Evolutionary conservation across 1,140 invertebrate genomes (phyloP).

Genomic region (Ostrea denselamellosa): DNA sequence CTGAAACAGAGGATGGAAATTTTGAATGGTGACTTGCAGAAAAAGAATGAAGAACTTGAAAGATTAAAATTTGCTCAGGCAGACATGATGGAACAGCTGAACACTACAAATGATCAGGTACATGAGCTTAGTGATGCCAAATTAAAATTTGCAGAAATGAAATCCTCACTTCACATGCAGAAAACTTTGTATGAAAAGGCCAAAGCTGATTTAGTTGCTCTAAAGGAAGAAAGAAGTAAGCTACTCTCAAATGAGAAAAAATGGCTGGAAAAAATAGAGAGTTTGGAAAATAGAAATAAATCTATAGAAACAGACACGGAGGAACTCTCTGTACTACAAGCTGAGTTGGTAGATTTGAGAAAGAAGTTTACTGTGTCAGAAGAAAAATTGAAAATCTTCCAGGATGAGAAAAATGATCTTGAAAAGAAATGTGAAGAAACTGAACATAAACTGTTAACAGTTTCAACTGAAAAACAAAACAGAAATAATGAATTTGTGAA

Average conservation of each 20-base stretch:
- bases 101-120: conserved; percentile 26
- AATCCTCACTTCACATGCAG: conserved; percentile 60
- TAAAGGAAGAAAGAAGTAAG: background rate
- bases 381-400: conserved; percentile 36
- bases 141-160: conserved; percentile 56
- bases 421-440: conserved; percentile 48
- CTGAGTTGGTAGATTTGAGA: conserved; percentile 1
- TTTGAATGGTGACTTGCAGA: background rate
- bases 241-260: background rate
- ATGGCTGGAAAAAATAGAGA: conserved; percentile 7
- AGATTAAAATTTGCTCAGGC: conserved; percentile 14
- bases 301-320: background rate
- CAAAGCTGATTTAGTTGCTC: conserved; percentile 42
- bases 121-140: conserved; percentile 47
- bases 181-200: conserved; percentile 58
- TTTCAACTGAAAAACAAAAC: background rate
- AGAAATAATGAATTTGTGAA: background rate
- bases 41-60: conserved; percentile 40
- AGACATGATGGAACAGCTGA: conserved; percentile 1
- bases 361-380: conserved; percentile 30
- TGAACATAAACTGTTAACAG: conserved; percentile 8
- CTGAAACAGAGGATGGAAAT: background rate
- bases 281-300: background rate
- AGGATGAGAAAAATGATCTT: conserved; percentile 39
- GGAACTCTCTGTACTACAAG: background rate